Percentiles rank a stretch among this genome's conserved stretches.
phyloP scores from a whole-genome alignment of 2,797 vertebrate species.

The Scomberomorus guttatus region DNA sequence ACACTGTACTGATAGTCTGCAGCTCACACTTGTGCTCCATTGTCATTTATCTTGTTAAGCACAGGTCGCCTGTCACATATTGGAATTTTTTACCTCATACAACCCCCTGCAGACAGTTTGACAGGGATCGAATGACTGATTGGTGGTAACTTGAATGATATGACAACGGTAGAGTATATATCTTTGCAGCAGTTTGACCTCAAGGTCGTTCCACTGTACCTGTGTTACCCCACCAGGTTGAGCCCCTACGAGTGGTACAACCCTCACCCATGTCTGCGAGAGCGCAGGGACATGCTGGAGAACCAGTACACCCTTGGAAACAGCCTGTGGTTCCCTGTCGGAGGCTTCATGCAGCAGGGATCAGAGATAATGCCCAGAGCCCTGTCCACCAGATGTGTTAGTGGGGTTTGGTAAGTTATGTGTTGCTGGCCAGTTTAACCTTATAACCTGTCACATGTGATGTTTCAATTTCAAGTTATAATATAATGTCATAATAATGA shows the following conservation, averaged over 20 bases:
- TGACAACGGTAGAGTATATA: constrained; percentile 18
- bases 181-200: constrained; percentile 42
- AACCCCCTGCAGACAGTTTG: constrained; percentile 51
- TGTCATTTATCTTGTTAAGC: constrained; percentile 61
- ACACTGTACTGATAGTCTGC: constrained; percentile 63
- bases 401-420: constrained; percentile 92
- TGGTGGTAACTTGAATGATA: constrained; percentile 35
- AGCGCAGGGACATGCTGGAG: constrained; percentile 91
- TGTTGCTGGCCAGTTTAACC: neutral
- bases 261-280: constrained; percentile 92
- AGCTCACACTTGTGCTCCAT: constrained; percentile 52
- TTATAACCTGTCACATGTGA: neutral
- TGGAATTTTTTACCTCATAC: constrained; percentile 35
- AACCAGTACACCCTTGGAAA: constrained; percentile 97
- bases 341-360: constrained; percentile 98
- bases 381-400: constrained; percentile 95
- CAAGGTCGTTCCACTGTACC: constrained; percentile 35
- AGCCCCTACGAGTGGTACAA: constrained; percentile 98
- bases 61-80: constrained; percentile 52
- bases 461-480: neutral
- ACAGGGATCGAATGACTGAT: constrained; percentile 57
- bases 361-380: constrained; percentile 97
- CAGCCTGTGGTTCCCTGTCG: constrained; percentile 96
- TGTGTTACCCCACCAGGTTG: constrained; percentile 81
- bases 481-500: constrained; percentile 1